Conservation (phyloP, 2,888 invertebrate species). For the Tipula confusa region DNA sequence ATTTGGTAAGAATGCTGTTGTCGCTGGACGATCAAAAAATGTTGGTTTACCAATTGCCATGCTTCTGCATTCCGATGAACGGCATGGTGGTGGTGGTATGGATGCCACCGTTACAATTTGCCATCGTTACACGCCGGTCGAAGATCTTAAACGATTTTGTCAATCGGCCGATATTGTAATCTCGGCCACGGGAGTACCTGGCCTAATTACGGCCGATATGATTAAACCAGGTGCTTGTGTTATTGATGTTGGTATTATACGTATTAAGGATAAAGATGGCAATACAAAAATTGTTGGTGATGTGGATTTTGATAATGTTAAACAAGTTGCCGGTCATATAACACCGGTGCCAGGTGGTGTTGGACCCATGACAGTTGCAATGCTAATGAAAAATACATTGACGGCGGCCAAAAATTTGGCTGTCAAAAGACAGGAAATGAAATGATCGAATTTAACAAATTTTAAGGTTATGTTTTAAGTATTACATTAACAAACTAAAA, state of each 20-base stretch:
- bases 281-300: constrained; percentile 78
- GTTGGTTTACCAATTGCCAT: constrained; percentile 87
- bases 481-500: not conserved
- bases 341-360: constrained; percentile 92
- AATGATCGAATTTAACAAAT: not conserved
- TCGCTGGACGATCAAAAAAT: constrained; percentile 87
- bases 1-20: constrained; percentile 80
- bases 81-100: constrained; percentile 65
- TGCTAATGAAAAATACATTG: constrained; percentile 87
- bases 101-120: constrained; percentile 89
- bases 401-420: constrained; percentile 60
- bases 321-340: constrained; percentile 74
- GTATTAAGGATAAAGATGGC: constrained; percentile 61
- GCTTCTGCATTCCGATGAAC: constrained; percentile 71
- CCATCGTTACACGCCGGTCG: constrained; percentile 78
- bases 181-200: constrained; percentile 61
- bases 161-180: constrained; percentile 49
- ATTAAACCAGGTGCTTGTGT: constrained; percentile 83
- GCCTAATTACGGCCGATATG: constrained; percentile 75
- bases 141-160: constrained; percentile 65
- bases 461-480: not conserved
- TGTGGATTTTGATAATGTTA: constrained; percentile 82
- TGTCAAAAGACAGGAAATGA: not conserved
- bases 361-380: constrained; percentile 91
- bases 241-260: constrained; percentile 84